These are phyloP conservation scores for Mactromeris polynyma DNA, from an alignment of 2,888 invertebrate genomes.

Conservation along the genomic window DNA sequence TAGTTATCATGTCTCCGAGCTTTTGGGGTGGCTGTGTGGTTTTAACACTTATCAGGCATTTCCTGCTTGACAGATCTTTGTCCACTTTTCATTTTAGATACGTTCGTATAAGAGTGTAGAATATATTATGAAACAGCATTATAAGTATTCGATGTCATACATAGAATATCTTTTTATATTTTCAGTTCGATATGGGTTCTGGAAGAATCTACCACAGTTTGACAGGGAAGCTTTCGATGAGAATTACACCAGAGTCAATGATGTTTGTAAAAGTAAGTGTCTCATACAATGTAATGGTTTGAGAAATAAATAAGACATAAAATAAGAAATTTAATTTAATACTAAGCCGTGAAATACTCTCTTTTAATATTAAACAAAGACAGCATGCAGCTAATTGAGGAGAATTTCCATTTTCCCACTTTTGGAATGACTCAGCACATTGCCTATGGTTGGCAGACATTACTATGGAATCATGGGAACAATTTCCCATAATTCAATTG, in stretches of 20 bases:
- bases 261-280: conserved; percentile 80
- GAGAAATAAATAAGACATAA: neutral
- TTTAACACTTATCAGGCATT: too few species aligned
- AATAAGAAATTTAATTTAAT: neutral
- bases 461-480: conserved; percentile 46
- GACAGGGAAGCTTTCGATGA: conserved; percentile 68
- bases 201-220: conserved; percentile 73
- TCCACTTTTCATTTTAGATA: too few species aligned
- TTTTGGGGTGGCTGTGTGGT: too few species aligned
- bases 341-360: neutral
- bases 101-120: too few species aligned
- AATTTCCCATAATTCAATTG: conserved; percentile 64
- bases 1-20: too few species aligned
- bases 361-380: neutral
- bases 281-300: neutral
- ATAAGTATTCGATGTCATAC: too few species aligned
- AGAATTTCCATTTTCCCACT: neutral
- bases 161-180: conserved; percentile 45
- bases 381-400: neutral
- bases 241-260: conserved; percentile 74
- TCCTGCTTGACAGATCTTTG: too few species aligned
- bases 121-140: too few species aligned
- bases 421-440: conserved; percentile 33
- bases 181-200: conserved; percentile 79
- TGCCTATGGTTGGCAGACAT: conserved; percentile 32